Percentiles rank a stretch among this genome's conserved stretches.
These are phyloP conservation scores for Ophthalmolycus amberensis DNA, from an alignment of 2,113 vertebrate species.

Conservation along the genomic window DNA sequence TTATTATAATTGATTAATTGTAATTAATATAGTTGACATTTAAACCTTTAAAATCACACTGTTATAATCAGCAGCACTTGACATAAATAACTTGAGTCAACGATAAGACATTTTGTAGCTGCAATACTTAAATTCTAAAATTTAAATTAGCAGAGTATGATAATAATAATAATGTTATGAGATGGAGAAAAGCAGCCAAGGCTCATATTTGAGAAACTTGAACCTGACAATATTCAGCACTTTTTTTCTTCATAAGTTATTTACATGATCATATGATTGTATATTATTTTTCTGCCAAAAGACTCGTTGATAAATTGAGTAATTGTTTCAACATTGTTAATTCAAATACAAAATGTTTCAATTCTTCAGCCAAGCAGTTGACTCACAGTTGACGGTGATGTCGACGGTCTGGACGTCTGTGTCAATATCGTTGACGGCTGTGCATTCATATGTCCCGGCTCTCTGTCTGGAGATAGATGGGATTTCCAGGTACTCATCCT, in stretches of 20 bases:
- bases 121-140: not conserved
- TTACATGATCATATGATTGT: not conserved
- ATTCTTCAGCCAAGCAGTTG: not conserved
- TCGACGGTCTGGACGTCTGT: slow-evolving; percentile 90
- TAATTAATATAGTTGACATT: not conserved
- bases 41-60: not conserved
- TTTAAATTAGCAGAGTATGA: not conserved
- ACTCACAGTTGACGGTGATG: slow-evolving; percentile 98
- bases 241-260: not conserved
- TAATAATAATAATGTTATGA: not conserved
- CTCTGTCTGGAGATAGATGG: slow-evolving; percentile 90
- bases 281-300: too few relatives aligned
- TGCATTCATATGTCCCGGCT: slow-evolving; percentile 95
- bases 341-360: not conserved
- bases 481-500: slow-evolving; percentile 95
- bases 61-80: not conserved
- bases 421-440: slow-evolving; percentile 92
- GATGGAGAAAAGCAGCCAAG: not conserved
- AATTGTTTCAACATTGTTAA: not conserved
- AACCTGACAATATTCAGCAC: not conserved
- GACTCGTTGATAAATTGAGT: not conserved
- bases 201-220: not conserved
- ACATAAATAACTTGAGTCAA: not conserved
- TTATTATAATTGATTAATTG: not conserved
- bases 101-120: not conserved